Conservation (phyloP, 1,140 invertebrate species). For the Heliconius melpomene region DNA sequence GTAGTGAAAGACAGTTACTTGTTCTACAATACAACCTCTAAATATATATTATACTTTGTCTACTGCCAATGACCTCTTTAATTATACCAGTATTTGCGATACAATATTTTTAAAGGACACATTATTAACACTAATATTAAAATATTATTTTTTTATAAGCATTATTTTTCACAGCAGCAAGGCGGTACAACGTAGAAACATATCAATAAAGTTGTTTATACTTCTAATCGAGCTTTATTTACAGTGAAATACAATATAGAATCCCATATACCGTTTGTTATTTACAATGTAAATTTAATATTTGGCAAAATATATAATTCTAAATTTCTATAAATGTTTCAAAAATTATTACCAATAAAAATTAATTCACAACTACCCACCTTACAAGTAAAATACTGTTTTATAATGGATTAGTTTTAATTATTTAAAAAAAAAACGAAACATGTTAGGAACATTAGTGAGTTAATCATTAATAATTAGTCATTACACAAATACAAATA, state of each 20-base stretch:
- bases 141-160: no score
- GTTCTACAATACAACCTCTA: no score
- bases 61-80: no score
- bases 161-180: not conserved
- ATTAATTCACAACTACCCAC: not conserved
- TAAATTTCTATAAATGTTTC: not conserved
- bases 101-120: no score
- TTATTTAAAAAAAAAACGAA: constrained; percentile 11
- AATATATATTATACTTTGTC: no score
- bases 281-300: constrained; percentile 7
- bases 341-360: not conserved
- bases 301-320: not conserved
- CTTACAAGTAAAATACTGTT: constrained; percentile 1
- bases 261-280: constrained; percentile 5
- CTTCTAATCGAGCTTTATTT: constrained; percentile 18
- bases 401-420: constrained; percentile 15
- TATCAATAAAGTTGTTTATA: constrained; percentile 23
- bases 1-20: no score
- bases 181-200: not conserved
- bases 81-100: no score
- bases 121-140: no score
- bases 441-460: constrained; percentile 33
- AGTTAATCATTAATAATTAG: constrained; percentile 33
- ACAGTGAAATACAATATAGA: constrained; percentile 6
- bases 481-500: constrained; percentile 25